Evolutionary conservation across 92 coral and sea anemone species (phyloP).

Genomic region (Hydrozoanthus gracilis): DNA sequence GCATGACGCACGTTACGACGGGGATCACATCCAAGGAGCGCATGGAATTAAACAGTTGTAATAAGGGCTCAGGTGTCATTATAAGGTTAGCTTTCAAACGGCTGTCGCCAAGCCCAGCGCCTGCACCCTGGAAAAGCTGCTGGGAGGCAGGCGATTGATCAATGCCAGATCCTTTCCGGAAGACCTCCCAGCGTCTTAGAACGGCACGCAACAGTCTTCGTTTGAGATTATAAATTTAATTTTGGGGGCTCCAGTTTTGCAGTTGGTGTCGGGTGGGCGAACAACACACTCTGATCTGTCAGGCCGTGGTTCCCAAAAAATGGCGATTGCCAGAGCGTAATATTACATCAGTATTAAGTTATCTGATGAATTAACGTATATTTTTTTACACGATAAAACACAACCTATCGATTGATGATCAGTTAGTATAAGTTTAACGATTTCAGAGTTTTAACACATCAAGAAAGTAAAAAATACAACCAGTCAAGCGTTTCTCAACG

Average conservation of each 20-base stretch:
- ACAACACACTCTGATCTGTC: conserved; percentile 49
- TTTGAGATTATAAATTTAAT: conserved; percentile 53
- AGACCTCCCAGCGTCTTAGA: conserved; percentile 74
- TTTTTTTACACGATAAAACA: not conserved
- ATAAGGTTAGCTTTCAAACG: conserved; percentile 66
- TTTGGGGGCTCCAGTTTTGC: conserved; percentile 35
- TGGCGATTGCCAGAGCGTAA: conserved; percentile 70
- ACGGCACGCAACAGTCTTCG: conserved; percentile 70
- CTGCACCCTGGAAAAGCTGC: conserved; percentile 71
- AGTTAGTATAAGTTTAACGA: not conserved
- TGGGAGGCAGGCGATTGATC: conserved; percentile 62
- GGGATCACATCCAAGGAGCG: conserved; percentile 79
- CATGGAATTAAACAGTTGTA: conserved; percentile 67
- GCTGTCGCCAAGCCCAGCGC: conserved; percentile 67
- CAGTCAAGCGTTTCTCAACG: no score
- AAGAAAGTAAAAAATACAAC: no score
- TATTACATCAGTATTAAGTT: conserved; percentile 61
- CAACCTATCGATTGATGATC: not conserved
- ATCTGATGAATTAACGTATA: conserved; percentile 53
- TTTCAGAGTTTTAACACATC: not conserved
- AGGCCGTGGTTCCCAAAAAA: conserved; percentile 68
- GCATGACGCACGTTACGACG: conserved; percentile 66
- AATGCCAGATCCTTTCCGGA: conserved; percentile 64
- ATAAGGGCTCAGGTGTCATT: conserved; percentile 47
- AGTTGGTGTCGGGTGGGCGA: not conserved